Percentiles rank a stretch among this genome's conserved stretches.
phyloP scores from a whole-genome alignment of 2,888 invertebrate genomes.

The Acronicta leporina region DNA sequence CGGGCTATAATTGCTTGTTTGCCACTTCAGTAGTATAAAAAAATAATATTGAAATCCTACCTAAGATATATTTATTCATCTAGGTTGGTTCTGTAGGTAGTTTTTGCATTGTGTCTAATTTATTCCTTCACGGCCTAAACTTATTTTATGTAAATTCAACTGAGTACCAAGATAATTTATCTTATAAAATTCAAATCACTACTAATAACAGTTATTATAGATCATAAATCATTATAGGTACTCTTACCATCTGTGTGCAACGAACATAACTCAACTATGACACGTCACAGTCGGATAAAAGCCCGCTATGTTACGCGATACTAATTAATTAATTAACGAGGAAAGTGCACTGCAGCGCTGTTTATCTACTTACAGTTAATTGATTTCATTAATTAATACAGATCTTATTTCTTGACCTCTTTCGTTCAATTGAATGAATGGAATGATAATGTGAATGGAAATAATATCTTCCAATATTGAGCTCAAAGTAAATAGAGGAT shows the following conservation, averaged over 20 bases:
- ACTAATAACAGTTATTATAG: too few relatives aligned
- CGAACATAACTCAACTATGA: conserved; percentile 17
- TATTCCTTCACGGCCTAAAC: too few relatives aligned
- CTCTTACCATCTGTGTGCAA: background rate
- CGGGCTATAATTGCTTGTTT: too few relatives aligned
- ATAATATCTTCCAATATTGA: background rate
- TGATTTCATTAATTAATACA: conserved; percentile 38
- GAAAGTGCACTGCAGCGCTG: conserved; percentile 27
- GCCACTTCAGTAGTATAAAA: too few relatives aligned
- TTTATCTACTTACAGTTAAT: conserved; percentile 38
- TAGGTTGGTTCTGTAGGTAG: too few relatives aligned
- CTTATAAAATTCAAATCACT: too few relatives aligned
- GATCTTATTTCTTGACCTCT: conserved; percentile 36
- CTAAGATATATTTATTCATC: too few relatives aligned
- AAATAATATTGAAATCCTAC: too few relatives aligned
- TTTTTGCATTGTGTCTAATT: too few relatives aligned
- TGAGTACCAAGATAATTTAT: too few relatives aligned
- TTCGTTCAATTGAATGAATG: conserved; percentile 17
- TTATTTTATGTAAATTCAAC: too few relatives aligned
- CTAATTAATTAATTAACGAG: conserved; percentile 37
- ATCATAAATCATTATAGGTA: background rate
- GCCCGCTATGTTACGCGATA: conserved; percentile 28
- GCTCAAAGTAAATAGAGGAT: background rate
- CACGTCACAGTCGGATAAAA: conserved; percentile 32
- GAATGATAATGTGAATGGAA: background rate